A percentile compares a stretch with the other conserved stretches of the same genome.
phyloP scores from a whole-genome alignment of 2,888 invertebrate species.

The Erebia epiphron region DNA sequence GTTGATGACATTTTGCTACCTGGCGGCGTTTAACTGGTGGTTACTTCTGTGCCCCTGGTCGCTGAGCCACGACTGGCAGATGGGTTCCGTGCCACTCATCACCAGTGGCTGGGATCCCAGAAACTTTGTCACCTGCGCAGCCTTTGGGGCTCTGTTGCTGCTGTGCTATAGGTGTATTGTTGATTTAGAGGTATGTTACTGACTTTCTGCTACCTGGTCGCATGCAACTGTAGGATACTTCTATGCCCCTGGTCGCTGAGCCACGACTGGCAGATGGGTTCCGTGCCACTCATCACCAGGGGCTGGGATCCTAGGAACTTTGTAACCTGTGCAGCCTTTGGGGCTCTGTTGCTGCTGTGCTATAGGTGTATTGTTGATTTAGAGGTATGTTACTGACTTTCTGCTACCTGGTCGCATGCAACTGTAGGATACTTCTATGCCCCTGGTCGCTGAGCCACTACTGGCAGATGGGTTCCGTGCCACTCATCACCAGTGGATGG shows the following conservation, averaged over 20 bases:
- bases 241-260: slow-evolving; percentile 90
- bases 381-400: slow-evolving; percentile 78
- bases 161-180: slow-evolving; percentile 85
- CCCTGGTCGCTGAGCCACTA: slow-evolving; percentile 92
- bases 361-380: slow-evolving; percentile 86
- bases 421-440: slow-evolving; percentile 91
- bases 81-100: slow-evolving; percentile 92
- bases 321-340: slow-evolving; percentile 87
- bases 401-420: slow-evolving; percentile 88
- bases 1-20: slow-evolving; percentile 90
- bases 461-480: slow-evolving; percentile 95
- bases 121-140: slow-evolving; percentile 88
- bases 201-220: slow-evolving; percentile 82
- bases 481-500: slow-evolving; percentile 86
- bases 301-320: slow-evolving; percentile 88
- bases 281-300: slow-evolving; percentile 88
- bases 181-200: slow-evolving; percentile 85
- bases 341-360: slow-evolving; percentile 84
- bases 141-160: slow-evolving; percentile 85
- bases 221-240: slow-evolving; percentile 92
- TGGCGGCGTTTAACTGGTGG: slow-evolving; percentile 93
- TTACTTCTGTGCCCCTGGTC: slow-evolving; percentile 89
- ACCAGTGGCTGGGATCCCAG: slow-evolving; percentile 86
- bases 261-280: slow-evolving; percentile 96
- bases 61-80: slow-evolving; percentile 95